A percentile compares a stretch with the other conserved stretches of the same genome.
phyloP scores from a whole-genome alignment of 2,797 vertebrate species.

The Cyprinella venusta region DNA sequence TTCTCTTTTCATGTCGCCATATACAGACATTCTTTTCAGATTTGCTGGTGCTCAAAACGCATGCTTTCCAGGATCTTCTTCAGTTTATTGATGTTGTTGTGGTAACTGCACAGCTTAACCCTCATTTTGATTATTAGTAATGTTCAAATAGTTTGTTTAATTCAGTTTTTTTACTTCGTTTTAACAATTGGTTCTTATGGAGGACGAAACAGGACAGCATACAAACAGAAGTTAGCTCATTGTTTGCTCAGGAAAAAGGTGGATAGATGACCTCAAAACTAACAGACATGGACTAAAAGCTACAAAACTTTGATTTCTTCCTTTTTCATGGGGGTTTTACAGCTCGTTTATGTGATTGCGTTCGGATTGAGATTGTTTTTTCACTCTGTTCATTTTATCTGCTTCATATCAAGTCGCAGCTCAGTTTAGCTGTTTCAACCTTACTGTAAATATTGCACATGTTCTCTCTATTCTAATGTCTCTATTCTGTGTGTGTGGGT shows the following conservation, averaged over 20 bases:
- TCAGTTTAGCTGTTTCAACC: background rate
- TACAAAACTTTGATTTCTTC: background rate
- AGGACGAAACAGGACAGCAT: background rate
- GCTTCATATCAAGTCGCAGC: background rate
- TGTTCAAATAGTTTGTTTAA: background rate
- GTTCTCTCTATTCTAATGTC: background rate
- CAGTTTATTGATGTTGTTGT: background rate
- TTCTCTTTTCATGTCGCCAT: background rate
- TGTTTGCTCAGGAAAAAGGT: background rate
- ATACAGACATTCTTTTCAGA: background rate
- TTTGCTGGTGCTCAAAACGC: background rate
- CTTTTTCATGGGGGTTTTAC: background rate
- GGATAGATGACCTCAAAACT: background rate
- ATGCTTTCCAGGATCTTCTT: background rate
- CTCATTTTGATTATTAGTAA: background rate
- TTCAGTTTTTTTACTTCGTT: background rate
- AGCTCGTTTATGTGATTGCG: background rate
- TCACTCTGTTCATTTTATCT: background rate
- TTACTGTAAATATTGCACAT: background rate
- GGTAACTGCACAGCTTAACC: background rate
- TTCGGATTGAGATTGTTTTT: background rate
- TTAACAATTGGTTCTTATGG: background rate
- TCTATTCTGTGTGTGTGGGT: background rate
- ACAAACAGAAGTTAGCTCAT: background rate
- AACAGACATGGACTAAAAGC: background rate